These are phyloP conservation scores for Craniophora ligustri DNA, from an alignment of 2,888 invertebrate species.

Conservation along the genomic window DNA sequence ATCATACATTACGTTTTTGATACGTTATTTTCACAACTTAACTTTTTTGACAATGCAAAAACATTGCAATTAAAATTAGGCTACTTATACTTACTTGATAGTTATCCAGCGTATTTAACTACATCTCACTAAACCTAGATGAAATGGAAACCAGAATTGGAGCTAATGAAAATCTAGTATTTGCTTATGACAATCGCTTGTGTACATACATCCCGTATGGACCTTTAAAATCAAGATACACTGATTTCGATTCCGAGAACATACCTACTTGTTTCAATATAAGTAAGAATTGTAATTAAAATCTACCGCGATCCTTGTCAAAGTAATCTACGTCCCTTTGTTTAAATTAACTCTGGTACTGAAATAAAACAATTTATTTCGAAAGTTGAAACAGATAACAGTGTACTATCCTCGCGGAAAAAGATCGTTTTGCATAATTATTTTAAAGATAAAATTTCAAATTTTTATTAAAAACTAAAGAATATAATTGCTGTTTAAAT, in stretches of 20 bases:
- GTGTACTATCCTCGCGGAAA: slow-evolving; percentile 45
- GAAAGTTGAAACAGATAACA: slow-evolving; percentile 58
- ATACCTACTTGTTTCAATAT: slow-evolving; percentile 10
- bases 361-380: slow-evolving; percentile 58
- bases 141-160: too few relatives aligned
- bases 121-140: background rate
- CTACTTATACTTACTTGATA: too few relatives aligned
- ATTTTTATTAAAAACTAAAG: slow-evolving; percentile 7
- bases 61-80: too few relatives aligned
- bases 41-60: too few relatives aligned
- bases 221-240: too few relatives aligned
- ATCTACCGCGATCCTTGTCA: slow-evolving; percentile 39
- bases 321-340: slow-evolving; percentile 39
- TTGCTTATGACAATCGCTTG: too few relatives aligned
- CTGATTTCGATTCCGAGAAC: background rate
- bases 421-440: slow-evolving; percentile 52
- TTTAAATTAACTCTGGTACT: slow-evolving; percentile 31
- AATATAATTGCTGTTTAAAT: too few relatives aligned
- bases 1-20: too few relatives aligned
- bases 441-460: slow-evolving; percentile 34
- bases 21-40: too few relatives aligned
- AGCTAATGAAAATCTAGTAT: too few relatives aligned
- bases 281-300: slow-evolving; percentile 39
- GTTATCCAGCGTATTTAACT: background rate
- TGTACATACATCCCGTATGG: too few relatives aligned